Evolutionary conservation across 2,888 invertebrate species (phyloP), one percentile per base, ranked within the genome.

Genomic region (Drosophila robusta): DNA sequence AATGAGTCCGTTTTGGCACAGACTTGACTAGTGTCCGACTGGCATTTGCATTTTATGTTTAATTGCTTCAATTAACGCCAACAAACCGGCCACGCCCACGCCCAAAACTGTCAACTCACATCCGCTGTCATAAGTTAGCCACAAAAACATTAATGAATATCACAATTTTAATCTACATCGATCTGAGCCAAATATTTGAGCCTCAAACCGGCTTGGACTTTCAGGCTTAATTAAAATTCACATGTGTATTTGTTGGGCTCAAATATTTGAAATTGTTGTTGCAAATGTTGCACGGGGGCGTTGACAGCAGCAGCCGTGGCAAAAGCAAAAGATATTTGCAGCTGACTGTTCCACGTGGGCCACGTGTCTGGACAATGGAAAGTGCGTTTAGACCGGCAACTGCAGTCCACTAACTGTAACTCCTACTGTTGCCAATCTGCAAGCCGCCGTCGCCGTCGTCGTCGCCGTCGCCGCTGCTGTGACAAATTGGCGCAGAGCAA

Each of bases 1-100:
- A 87, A 82, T 81, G 78, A 70, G 67, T 38, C 18, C 34, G 70
- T 63, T 67, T 70, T 64, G 66, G 44, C 65, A 29, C 42, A 4
- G 29, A 72, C 9, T 42, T 60, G 58, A 46, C 41, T n/a, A 18
- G 29, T 46, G 11, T 11, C 38, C 44, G 50, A 26, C 51, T 67
- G 67, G 41, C 63, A 56, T 64, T 63, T 65, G 50, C 55, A 56
- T 73, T 61, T 69, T 54, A 63, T 56, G 58, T 69, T 85, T 79
- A 87, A 85, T 87, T 78, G 79, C 69, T 44, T 73, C 87, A 88
- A 86, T 87, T 89, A 89, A 84, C 81, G 84, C 68, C 70, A 69
- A 54, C 56, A 57, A 66, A 81, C 54, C 42, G 51, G 55, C 32
- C 77, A 71, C 60, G 73, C 75, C 68, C 46, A 68, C 78, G n/a